These are phyloP conservation scores for Lindbergichthys nudifrons DNA, from an alignment of 2,797 vertebrate species.

Conservation along the genomic window DNA sequence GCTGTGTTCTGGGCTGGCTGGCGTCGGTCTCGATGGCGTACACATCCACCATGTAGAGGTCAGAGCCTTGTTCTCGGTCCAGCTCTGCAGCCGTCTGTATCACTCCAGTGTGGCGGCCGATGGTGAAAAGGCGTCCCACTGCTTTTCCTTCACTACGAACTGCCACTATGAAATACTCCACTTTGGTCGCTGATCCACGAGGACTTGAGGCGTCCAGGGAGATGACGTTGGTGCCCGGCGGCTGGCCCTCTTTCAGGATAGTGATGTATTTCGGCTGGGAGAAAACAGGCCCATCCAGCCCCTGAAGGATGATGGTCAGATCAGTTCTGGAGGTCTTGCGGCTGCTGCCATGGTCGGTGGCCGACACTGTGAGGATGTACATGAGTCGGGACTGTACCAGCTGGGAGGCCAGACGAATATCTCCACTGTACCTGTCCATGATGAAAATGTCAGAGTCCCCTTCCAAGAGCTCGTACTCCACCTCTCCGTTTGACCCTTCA, in stretches of 20 bases:
- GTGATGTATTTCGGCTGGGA: slow-evolving; percentile 97
- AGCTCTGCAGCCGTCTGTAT: slow-evolving; percentile 96
- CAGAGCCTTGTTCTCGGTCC: slow-evolving; percentile 94
- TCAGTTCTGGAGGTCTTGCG: slow-evolving; percentile 92
- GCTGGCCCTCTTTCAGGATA: slow-evolving; percentile 95
- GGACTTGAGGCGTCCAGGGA: slow-evolving; percentile 93
- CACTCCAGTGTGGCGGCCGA: slow-evolving; percentile 91
- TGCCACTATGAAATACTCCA: slow-evolving; percentile 97
- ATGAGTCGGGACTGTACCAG: slow-evolving; percentile 90
- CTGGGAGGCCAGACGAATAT: slow-evolving; percentile 91
- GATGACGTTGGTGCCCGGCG: slow-evolving; percentile 95
- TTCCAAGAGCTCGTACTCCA: slow-evolving; percentile 95
- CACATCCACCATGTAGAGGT: slow-evolving; percentile 96
- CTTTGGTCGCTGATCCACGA: slow-evolving; percentile 86
- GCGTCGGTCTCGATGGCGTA: slow-evolving; percentile 94
- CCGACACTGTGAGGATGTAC: slow-evolving; percentile 94
- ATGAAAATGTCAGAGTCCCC: slow-evolving; percentile 95
- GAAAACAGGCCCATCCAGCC: slow-evolving; percentile 93
- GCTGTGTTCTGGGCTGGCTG: slow-evolving; percentile 91
- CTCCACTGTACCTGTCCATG: slow-evolving; percentile 96
- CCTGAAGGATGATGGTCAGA: slow-evolving; percentile 93
- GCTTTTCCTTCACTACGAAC: slow-evolving; percentile 90
- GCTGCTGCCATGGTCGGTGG: slow-evolving; percentile 92
- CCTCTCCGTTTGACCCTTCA: slow-evolving; percentile 94
- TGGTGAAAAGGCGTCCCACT: slow-evolving; percentile 94